Base-by-base conservation (phyloP, 2,888 invertebrate species). In the Cerastis leucographa region DNA sequence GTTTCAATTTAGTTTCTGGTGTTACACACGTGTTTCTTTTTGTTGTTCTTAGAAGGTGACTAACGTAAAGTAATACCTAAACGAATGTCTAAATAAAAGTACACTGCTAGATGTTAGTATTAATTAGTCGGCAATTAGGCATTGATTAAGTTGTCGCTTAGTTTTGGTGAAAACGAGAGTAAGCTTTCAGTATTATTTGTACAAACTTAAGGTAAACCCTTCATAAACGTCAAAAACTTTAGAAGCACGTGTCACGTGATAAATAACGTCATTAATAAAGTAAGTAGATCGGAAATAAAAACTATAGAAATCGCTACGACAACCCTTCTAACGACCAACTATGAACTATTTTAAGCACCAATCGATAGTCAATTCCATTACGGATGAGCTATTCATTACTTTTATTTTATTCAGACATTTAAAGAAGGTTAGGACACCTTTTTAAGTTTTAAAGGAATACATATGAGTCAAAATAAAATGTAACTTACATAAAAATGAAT, bases 281-380 rank as follows among this genome's bases (percentile, higher is more conserved):
- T 61, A 35, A 35, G 19, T 19, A 19, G 61, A 29, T 59, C n/a
- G 29, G 25, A 22, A 17, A 25, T 49, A 46, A 56, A 3, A 35
- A 4, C 35, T 11, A 35, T 35, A n/a, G 6, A 17, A 64, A 74
- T 44, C 67, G 29, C 35, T 35, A 61, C 35, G 14, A 59, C 19
- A 54, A 49, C 35, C 42, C 7, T 35, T 51, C 25, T 14, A 68
- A 66, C 49, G n/a, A 19, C 40, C 19, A 51, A 78, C 59, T 62
- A 25, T 46, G 12, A 70, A 72, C 74, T 85, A 86, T 87, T 83
- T 87, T 71, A 73, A 80, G 71, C 76, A 29, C 29, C 29, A 78
- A 88, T 86, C 88, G 76, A 88, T 88, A 64, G 29, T 22, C 22
- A 17, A 49, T 61, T 64, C 67, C 61, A 69, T 69, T 83, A 61